Evolutionary conservation across 2,797 vertebrate genomes (phyloP).

Genomic region (Manis pentadactyla): DNA sequence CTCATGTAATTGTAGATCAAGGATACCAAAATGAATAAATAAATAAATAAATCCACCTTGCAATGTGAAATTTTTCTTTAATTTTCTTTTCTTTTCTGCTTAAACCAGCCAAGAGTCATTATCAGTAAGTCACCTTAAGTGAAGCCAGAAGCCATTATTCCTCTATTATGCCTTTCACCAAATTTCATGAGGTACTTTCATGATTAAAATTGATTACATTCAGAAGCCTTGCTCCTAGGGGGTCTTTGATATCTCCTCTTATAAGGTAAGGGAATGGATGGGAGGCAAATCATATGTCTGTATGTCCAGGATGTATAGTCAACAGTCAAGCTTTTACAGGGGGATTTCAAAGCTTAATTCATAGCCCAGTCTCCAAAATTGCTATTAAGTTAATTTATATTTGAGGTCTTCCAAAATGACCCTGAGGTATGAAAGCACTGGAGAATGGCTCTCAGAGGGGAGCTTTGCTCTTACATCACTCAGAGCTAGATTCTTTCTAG

Average conservation of each 20-base stretch:
- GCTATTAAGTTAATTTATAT: slow-evolving; percentile 14
- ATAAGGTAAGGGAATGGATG: slow-evolving; percentile 55
- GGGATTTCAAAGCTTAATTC: neutral
- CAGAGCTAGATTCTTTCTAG: neutral
- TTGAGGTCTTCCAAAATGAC: slow-evolving; percentile 48
- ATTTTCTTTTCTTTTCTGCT: slow-evolving; percentile 70
- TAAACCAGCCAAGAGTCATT: slow-evolving; percentile 34
- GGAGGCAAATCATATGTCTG: slow-evolving; percentile 59
- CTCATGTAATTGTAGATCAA: too few species aligned
- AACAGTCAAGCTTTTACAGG: slow-evolving; percentile 43
- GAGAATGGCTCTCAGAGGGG: neutral
- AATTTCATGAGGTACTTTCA: slow-evolving; percentile 65
- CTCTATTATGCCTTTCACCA: neutral
- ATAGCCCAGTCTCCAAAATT: neutral
- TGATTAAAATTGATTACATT: slow-evolving; percentile 68
- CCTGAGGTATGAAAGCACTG: neutral
- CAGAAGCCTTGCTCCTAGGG: slow-evolving; percentile 46
- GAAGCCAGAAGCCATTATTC: slow-evolving; percentile 48
- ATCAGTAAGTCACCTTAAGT: slow-evolving; percentile 38
- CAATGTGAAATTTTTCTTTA: slow-evolving; percentile 31
- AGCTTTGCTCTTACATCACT: slow-evolving; percentile 20
- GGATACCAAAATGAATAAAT: too few species aligned
- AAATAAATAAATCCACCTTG: neutral
- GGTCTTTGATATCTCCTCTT: slow-evolving; percentile 48
- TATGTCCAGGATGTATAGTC: neutral